A percentile compares a stretch with the other conserved stretches of the same genome.
phyloP scores from a whole-genome alignment of 2,888 invertebrate species.

The Nasonovia ribisnigri region DNA sequence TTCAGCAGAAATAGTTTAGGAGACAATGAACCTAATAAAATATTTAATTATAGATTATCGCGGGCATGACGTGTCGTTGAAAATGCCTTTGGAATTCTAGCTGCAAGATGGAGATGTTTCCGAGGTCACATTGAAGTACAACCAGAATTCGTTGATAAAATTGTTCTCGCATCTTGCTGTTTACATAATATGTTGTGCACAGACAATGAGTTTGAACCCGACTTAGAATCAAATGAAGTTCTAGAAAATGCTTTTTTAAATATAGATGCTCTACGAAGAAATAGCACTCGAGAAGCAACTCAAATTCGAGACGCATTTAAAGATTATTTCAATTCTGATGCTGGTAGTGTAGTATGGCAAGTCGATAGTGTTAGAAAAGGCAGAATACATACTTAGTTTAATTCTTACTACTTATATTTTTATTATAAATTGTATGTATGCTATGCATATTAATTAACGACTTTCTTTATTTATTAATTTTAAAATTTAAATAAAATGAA shows the following conservation, averaged over 20 bases:
- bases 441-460: conserved; percentile 13
- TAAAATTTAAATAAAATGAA: conserved; percentile 36
- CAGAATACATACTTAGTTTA: conserved; percentile 20
- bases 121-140: conserved; percentile 15
- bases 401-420: conserved; percentile 8
- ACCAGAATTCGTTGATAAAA: conserved; percentile 39
- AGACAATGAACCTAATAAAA: conserved; percentile 37
- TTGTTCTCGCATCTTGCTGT: conserved; percentile 23
- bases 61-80: conserved; percentile 17
- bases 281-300: conserved; percentile 30
- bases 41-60: conserved; percentile 37
- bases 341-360: conserved; percentile 44
- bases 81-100: conserved; percentile 36
- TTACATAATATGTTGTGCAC: conserved; percentile 29
- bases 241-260: background rate
- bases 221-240: background rate
- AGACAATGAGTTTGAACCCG: conserved; percentile 44
- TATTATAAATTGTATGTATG: background rate
- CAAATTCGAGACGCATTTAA: conserved; percentile 15
- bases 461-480: conserved; percentile 31
- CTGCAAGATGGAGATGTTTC: conserved; percentile 40
- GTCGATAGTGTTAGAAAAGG: conserved; percentile 25
- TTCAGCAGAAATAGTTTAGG: conserved; percentile 24
- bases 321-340: conserved; percentile 38
- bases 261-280: conserved; percentile 19